Conservation (phyloP, 2,888 invertebrate genomes). For the Ichneumoninae sp. region DNA sequence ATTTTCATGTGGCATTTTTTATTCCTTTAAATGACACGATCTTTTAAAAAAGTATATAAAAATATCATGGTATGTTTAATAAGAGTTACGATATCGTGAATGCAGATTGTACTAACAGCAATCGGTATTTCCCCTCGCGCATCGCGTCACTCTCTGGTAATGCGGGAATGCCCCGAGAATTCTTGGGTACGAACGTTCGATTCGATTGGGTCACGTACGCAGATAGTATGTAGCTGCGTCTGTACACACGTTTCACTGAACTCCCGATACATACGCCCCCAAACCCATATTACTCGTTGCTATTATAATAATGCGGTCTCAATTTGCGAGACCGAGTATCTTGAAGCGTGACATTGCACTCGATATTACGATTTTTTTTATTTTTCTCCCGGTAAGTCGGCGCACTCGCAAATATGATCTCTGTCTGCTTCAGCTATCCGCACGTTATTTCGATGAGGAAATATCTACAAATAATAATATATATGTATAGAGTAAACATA, state of each 20-base stretch:
- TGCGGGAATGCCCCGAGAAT: slow-evolving; percentile 15
- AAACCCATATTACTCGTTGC: background rate
- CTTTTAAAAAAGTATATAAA: too few species aligned
- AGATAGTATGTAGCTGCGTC: background rate
- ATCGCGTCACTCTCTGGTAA: background rate
- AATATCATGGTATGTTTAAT: too few species aligned
- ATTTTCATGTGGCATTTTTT: too few species aligned
- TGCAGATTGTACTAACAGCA: background rate
- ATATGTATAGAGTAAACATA: background rate
- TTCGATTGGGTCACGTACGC: background rate
- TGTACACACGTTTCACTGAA: slow-evolving; percentile 6
- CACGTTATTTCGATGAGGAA: slow-evolving; percentile 14
- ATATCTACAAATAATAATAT: slow-evolving; percentile 31
- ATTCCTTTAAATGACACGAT: too few species aligned
- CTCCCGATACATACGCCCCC: background rate
- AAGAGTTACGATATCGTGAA: background rate
- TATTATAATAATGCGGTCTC: slow-evolving; percentile 29
- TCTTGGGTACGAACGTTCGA: background rate
- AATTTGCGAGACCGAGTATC: slow-evolving; percentile 18
- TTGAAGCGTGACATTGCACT: background rate
- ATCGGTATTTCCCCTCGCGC: slow-evolving; percentile 1
- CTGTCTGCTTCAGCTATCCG: background rate
- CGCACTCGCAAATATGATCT: background rate
- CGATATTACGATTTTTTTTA: background rate
- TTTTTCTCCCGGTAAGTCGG: background rate